Percentiles rank a stretch among this genome's conserved stretches.
phyloP scores from a whole-genome alignment of 2,888 invertebrate species.

The Ophion ventricosus region DNA sequence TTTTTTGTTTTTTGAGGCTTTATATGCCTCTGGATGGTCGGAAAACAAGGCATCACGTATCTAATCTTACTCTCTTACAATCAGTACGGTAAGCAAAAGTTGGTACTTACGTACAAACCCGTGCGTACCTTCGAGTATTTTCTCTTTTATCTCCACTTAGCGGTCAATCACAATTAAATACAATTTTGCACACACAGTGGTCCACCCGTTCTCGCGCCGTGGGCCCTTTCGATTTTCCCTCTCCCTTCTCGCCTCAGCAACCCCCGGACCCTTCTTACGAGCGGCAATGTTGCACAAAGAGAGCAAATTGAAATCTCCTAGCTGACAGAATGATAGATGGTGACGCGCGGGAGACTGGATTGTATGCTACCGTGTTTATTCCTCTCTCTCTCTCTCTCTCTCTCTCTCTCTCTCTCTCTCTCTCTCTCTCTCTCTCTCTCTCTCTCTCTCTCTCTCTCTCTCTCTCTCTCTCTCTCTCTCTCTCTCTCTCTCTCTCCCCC shows the following conservation, averaged over 20 bases:
- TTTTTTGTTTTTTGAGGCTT: too few relatives aligned
- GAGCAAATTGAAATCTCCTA: constrained; percentile 82
- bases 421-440: constrained; percentile 22
- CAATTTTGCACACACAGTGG: constrained; percentile 79
- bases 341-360: constrained; percentile 64
- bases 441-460: constrained; percentile 20
- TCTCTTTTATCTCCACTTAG: constrained; percentile 74
- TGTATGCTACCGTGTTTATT: constrained; percentile 49
- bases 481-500: constrained; percentile 21
- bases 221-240: constrained; percentile 1
- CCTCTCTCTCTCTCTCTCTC: constrained; percentile 23
- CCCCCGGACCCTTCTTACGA: constrained; percentile 63
- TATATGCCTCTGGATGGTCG: too few relatives aligned
- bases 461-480: constrained; percentile 29
- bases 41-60: constrained; percentile 30
- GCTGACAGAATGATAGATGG: constrained; percentile 82
- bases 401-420: constrained; percentile 20
- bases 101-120: constrained; percentile 6
- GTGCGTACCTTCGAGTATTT: constrained; percentile 15
- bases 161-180: constrained; percentile 83
- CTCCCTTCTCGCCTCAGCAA: not conserved
- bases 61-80: constrained; percentile 19
- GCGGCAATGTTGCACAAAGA: constrained; percentile 80
- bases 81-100: constrained; percentile 13
- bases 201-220: constrained; percentile 43